Evolutionary conservation across 1,140 invertebrate genomes (phyloP).

Genomic region (Calliphora vicina): DNA sequence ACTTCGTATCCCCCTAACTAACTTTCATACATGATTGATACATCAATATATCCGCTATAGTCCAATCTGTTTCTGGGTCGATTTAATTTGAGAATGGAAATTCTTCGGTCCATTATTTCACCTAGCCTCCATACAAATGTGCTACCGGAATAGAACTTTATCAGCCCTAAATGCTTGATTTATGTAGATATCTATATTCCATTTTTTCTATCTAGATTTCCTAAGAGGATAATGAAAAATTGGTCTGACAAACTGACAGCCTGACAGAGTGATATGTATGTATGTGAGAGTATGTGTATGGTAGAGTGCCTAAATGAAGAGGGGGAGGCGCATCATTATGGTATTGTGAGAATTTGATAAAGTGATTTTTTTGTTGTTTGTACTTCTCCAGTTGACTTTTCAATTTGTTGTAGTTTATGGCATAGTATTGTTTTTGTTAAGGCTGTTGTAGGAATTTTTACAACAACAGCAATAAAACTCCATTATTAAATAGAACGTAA

Average conservation of each 20-base stretch:
- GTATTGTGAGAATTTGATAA: slow-evolving; percentile 9
- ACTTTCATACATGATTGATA: too few relatives aligned
- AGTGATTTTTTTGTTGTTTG: not conserved
- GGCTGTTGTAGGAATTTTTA: not conserved
- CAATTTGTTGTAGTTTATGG: not conserved
- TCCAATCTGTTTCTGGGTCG: too few relatives aligned
- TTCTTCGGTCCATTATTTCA: too few relatives aligned
- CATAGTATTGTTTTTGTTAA: not conserved
- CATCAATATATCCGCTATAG: too few relatives aligned
- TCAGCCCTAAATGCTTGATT: too few relatives aligned
- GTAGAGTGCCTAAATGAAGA: not conserved
- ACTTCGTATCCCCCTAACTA: too few relatives aligned
- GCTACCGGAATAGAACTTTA: too few relatives aligned
- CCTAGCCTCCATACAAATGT: too few relatives aligned
- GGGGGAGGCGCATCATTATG: not conserved
- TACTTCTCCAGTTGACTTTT: not conserved
- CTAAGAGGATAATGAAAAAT: not conserved
- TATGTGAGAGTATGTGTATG: not conserved
- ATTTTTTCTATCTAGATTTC: not conserved
- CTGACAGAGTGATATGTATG: not conserved
- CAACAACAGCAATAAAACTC: not conserved
- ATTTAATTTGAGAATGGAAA: too few relatives aligned
- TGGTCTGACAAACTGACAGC: not conserved
- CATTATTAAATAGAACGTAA: not conserved
- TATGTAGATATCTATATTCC: too few relatives aligned